phyloP scores from a whole-genome alignment of 2,888 invertebrate species.

The Prosapia bicincta region DNA sequence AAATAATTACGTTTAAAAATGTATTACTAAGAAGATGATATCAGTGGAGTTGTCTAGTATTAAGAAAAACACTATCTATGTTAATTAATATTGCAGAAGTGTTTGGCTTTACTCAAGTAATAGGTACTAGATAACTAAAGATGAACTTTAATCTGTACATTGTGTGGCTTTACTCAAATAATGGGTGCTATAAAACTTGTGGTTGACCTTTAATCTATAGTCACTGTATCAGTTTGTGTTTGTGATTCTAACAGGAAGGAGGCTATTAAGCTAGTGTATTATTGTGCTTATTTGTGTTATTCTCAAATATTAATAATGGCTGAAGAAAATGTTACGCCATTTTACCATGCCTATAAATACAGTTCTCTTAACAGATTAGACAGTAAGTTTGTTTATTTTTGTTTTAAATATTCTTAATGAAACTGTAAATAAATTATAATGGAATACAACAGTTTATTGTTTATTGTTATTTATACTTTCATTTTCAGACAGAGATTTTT shows the following conservation, averaged over 20 bases:
- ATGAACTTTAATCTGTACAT: conserved; percentile 1
- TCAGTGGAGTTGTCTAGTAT: background rate
- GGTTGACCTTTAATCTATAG: too few relatives aligned
- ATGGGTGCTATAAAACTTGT: too few relatives aligned
- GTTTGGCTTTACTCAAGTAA: background rate
- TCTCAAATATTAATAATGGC: conserved; percentile 2
- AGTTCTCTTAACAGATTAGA: conserved; percentile 42
- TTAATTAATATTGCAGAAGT: background rate
- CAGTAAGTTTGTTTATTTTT: conserved; percentile 43
- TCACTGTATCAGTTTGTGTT: background rate
- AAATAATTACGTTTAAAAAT: too few relatives aligned
- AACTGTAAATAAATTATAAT: too few relatives aligned
- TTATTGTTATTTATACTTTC: too few relatives aligned
- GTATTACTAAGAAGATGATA: background rate
- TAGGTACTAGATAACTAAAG: too few relatives aligned
- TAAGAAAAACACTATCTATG: background rate
- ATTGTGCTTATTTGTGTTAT: conserved; percentile 12
- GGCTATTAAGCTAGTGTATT: background rate
- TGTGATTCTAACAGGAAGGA: background rate
- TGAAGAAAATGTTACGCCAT: conserved; percentile 38
- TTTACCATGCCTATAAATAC: conserved; percentile 44
- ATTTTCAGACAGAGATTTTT: too few relatives aligned
- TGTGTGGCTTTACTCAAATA: too few relatives aligned
- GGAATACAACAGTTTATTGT: too few relatives aligned
- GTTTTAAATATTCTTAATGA: too few relatives aligned